Conservation (phyloP, 2,797 vertebrate species). For the Rhinoraja longicauda region DNA sequence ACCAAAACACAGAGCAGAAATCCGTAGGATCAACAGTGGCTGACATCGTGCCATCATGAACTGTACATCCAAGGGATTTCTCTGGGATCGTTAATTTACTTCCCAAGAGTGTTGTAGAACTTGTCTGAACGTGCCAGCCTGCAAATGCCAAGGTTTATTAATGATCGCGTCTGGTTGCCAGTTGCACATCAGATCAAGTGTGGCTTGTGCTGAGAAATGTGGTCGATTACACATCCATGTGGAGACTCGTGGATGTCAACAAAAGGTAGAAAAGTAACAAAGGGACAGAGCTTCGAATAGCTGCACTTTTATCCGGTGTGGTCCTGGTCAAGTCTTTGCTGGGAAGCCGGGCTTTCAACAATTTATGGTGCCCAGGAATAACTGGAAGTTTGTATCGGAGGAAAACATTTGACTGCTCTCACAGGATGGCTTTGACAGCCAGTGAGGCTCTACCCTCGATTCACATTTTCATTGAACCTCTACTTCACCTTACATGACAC, state of each 20-base stretch:
- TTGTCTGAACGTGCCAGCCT: background rate
- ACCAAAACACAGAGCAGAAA: background rate
- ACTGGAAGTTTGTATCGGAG: too few species aligned
- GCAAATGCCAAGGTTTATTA: background rate
- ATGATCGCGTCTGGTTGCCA: background rate
- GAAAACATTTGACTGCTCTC: too few species aligned
- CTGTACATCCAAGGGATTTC: background rate
- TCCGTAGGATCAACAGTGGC: slow-evolving; percentile 6
- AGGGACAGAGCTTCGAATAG: too few species aligned
- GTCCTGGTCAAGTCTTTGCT: too few species aligned
- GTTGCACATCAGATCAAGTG: background rate
- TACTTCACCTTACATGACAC: too few species aligned
- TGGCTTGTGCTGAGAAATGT: background rate
- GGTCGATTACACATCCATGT: background rate
- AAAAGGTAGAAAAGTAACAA: background rate
- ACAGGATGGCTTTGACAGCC: too few species aligned
- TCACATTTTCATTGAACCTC: too few species aligned
- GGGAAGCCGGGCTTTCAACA: too few species aligned
- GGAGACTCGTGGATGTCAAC: background rate
- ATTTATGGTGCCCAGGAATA: too few species aligned
- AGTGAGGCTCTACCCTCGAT: too few species aligned
- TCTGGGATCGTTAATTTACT: background rate
- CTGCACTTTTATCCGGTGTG: too few species aligned
- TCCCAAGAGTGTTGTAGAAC: background rate
- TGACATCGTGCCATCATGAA: background rate